phyloP scores from a whole-genome alignment of 37 sponge, comb jelly and placozoan genomes.

The Eunapius fragilis region DNA sequence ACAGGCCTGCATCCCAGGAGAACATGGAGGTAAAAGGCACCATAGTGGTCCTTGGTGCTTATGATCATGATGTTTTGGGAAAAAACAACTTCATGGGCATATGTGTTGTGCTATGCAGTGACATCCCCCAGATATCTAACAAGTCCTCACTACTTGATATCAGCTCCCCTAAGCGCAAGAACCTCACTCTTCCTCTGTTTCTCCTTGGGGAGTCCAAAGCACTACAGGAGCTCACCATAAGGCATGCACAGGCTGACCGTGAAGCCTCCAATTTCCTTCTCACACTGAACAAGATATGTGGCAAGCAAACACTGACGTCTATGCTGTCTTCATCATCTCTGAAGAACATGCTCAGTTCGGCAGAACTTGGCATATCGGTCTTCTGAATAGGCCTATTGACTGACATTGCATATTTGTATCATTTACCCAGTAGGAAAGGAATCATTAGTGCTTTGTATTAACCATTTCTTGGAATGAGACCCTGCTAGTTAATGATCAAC shows the following conservation, averaged over 20 bases:
- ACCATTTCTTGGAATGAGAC: no score
- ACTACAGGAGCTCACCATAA: not conserved
- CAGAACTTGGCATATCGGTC: no score
- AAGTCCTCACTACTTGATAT: not conserved
- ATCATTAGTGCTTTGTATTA: no score
- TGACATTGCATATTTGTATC: no score
- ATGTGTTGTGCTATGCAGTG: slow-evolving; percentile 46
- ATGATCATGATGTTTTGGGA: slow-evolving; percentile 47
- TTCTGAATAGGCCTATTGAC: no score
- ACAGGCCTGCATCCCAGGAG: not conserved
- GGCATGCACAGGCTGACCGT: not conserved
- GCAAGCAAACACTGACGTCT: not conserved
- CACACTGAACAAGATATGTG: not conserved
- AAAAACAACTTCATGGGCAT: slow-evolving; percentile 56
- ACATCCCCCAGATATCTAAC: slow-evolving; percentile 26
- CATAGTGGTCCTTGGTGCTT: slow-evolving; percentile 41
- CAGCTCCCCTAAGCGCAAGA: not conserved
- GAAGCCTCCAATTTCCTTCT: not conserved
- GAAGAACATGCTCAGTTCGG: not conserved
- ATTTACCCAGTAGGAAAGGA: no score
- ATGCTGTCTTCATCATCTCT: not conserved
- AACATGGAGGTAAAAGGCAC: slow-evolving; percentile 35
- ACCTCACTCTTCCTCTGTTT: slow-evolving; percentile 43
- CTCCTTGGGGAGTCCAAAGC: not conserved
- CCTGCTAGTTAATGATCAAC: no score